Conservation (phyloP, 2,888 invertebrate genomes). For the Fragum sueziense region DNA sequence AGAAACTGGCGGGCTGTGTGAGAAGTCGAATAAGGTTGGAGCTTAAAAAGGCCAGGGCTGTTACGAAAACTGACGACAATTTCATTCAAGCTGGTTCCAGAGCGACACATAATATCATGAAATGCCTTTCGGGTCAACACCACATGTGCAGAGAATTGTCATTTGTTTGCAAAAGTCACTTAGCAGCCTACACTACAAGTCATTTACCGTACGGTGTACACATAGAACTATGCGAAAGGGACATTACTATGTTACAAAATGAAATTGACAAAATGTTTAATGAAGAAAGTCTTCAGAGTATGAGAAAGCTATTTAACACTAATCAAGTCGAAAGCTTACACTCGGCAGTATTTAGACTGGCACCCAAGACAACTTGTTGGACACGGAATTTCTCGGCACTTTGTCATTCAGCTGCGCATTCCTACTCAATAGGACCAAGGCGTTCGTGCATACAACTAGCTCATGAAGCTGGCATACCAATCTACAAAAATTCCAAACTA, state of each 20-base stretch:
- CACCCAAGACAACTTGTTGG: not conserved
- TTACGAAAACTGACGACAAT: not conserved
- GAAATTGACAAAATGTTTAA: constrained; percentile 4
- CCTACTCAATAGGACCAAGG: not conserved
- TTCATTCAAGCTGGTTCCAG: not conserved
- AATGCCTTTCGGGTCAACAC: not conserved
- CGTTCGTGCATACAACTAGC: not conserved
- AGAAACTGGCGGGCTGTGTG: not conserved
- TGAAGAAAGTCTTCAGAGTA: not conserved
- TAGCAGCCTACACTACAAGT: not conserved
- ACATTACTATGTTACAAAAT: too few species aligned
- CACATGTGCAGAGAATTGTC: not conserved
- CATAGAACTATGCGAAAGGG: too few species aligned
- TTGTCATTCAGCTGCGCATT: not conserved
- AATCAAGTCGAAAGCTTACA: not conserved
- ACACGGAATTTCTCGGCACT: not conserved
- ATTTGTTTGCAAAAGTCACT: constrained; percentile 8
- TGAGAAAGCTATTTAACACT: not conserved
- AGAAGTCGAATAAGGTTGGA: not conserved
- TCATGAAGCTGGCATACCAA: not conserved
- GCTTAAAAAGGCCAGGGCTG: not conserved
- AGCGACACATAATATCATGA: not conserved
- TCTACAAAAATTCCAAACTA: not conserved
- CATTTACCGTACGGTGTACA: not conserved
- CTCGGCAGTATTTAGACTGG: not conserved